Conservation (phyloP, 30 jellyfish, hydroid and myxozoan genomes). For the Chrysaora quinquecirrha region DNA sequence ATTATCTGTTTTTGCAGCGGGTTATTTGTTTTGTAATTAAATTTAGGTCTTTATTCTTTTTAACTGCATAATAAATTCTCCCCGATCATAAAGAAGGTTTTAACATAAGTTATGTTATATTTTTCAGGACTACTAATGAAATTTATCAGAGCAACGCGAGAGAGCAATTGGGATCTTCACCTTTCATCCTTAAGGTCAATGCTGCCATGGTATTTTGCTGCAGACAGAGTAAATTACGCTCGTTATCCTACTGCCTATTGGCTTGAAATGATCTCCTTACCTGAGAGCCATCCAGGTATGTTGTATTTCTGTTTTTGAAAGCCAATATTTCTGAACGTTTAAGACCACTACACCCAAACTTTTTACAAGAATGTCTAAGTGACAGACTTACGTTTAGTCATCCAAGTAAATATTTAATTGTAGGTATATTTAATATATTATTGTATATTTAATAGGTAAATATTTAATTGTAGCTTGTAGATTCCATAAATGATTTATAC, state of each 20-base stretch:
- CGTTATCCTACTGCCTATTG: constrained; percentile 33
- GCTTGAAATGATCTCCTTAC: constrained; percentile 24
- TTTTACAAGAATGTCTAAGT: too few species aligned
- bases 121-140: too few species aligned
- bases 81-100: neutral
- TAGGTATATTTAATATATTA: too few species aligned
- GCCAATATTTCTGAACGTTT: too few species aligned
- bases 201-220: constrained; percentile 40
- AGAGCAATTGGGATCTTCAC: constrained; percentile 32
- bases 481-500: too few species aligned
- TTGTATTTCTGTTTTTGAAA: too few species aligned
- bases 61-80: neutral
- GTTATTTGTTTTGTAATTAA: neutral
- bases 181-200: constrained; percentile 11
- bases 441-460: too few species aligned
- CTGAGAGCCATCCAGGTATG: constrained; percentile 36
- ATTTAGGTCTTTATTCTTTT: neutral
- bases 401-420: too few species aligned
- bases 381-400: too few species aligned
- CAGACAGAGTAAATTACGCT: neutral
- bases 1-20: neutral
- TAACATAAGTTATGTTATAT: too few species aligned
- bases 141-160: constrained; percentile 29
- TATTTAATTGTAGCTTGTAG: too few species aligned
- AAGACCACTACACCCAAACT: too few species aligned